Evolutionary conservation across 1,140 invertebrate genomes (phyloP).

Genomic region (Drosophila busckii): DNA sequence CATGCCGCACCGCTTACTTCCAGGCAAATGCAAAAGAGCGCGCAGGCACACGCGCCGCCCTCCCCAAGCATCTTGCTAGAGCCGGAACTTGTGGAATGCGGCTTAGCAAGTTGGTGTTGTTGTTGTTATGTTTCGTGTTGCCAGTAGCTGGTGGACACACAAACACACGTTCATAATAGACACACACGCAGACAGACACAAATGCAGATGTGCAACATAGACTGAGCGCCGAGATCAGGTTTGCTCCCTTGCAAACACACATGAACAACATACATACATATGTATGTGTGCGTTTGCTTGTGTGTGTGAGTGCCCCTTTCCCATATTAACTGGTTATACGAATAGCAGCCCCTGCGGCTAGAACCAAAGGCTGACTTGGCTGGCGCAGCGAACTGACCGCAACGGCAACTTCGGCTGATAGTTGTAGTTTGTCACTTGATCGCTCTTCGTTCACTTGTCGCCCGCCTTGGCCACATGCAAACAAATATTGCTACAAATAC

Average conservation of each 20-base stretch:
- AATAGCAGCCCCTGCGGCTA: constrained; percentile 59
- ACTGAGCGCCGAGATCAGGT: constrained; percentile 53
- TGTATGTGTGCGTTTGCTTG: constrained; percentile 13
- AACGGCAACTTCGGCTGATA: constrained; percentile 21
- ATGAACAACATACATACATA: constrained; percentile 11
- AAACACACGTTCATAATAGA: constrained; percentile 4
- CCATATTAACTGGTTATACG: constrained; percentile 69
- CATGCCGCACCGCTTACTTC: constrained; percentile 10
- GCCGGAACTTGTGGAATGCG: constrained; percentile 58
- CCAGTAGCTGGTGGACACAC: constrained; percentile 11
- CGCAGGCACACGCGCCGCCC: neutral
- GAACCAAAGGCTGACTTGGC: constrained; percentile 45
- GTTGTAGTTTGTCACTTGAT: constrained; percentile 55
- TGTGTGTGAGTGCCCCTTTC: constrained; percentile 14
- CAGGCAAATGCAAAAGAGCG: constrained; percentile 24
- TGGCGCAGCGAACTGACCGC: constrained; percentile 10
- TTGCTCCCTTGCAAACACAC: constrained; percentile 29
- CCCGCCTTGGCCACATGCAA: neutral
- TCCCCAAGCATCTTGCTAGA: constrained; percentile 23
- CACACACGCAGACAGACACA: constrained; percentile 1
- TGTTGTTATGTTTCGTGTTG: constrained; percentile 13
- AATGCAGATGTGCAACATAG: constrained; percentile 42
- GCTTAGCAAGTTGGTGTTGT: constrained; percentile 57
- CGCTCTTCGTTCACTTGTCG: constrained; percentile 55
- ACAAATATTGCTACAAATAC: neutral